Conservation (phyloP, 64 coral and sea anemone species). For the Anthopleura sola region DNA sequence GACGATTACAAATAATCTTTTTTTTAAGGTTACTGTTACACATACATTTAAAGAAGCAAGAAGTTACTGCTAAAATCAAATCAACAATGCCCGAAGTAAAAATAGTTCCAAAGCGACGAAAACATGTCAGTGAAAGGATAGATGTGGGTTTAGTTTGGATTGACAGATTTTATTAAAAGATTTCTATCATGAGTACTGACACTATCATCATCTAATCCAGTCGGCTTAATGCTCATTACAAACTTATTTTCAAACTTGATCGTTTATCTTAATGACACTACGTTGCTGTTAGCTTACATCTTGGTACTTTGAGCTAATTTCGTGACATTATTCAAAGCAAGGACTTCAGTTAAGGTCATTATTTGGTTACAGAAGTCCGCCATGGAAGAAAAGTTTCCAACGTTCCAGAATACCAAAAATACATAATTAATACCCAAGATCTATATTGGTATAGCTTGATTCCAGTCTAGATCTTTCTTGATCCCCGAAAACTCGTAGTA, state of each 20-base stretch:
- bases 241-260: not conserved
- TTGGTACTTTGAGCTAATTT: not conserved
- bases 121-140: not conserved
- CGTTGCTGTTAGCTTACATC: not conserved
- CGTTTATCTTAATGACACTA: too few relatives aligned
- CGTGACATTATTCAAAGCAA: not conserved
- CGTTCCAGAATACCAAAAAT: not conserved
- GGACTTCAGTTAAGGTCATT: not conserved
- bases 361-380: not conserved
- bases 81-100: not conserved
- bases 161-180: not conserved
- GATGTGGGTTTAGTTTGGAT: not conserved
- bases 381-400: not conserved
- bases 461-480: too few relatives aligned
- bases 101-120: not conserved
- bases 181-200: not conserved
- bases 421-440: not conserved
- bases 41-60: too few relatives aligned
- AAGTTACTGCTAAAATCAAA: not conserved
- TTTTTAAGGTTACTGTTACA: too few relatives aligned
- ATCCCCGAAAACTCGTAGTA: too few relatives aligned
- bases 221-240: not conserved
- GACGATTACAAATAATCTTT: too few relatives aligned
- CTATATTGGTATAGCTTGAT: too few relatives aligned
- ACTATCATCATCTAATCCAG: not conserved